Percentiles rank a stretch among this genome's conserved stretches.
These are phyloP conservation scores for Pandemis heparana DNA, from an alignment of 2,888 invertebrate species.

Conservation along the genomic window DNA sequence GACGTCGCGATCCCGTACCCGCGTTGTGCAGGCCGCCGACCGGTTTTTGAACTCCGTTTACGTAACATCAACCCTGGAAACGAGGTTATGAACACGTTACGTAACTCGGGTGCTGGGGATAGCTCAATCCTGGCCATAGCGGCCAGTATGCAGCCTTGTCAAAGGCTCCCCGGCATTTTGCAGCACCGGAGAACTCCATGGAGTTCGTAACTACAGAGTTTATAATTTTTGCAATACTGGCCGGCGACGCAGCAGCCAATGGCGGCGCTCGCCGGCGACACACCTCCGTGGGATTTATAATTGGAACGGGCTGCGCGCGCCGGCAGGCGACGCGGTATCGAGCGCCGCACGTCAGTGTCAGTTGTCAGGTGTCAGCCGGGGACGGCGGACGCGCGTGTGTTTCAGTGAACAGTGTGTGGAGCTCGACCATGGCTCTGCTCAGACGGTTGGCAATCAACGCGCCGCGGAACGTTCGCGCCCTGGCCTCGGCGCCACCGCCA, in stretches of 20 bases:
- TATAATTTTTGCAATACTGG: conserved; percentile 49
- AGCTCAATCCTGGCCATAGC: conserved; percentile 46
- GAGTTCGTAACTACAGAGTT: conserved; percentile 27
- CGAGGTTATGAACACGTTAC: conserved; percentile 44
- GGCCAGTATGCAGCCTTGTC: conserved; percentile 36
- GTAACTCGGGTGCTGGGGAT: conserved; percentile 46
- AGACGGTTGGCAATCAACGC: conserved; percentile 73
- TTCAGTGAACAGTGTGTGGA: conserved; percentile 60
- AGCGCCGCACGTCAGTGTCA: conserved; percentile 71
- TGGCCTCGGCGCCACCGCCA: conserved; percentile 58
- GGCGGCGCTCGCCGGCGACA: conserved; percentile 64
- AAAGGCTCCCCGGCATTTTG: conserved; percentile 47
- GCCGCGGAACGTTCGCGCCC: conserved; percentile 68
- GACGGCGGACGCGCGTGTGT: conserved; percentile 67
- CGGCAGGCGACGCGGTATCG: conserved; percentile 68
- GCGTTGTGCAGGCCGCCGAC: conserved; percentile 47
- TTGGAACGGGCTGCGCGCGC: conserved; percentile 80
- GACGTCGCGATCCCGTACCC: conserved; percentile 32
- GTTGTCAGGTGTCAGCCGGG: conserved; percentile 65
- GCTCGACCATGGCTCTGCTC: conserved; percentile 78
- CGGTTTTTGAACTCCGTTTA: conserved; percentile 58
- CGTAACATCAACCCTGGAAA: conserved; percentile 47
- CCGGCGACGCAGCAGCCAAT: conserved; percentile 63
- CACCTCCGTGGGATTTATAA: conserved; percentile 81
- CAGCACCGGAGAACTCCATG: conserved; percentile 27